Evolutionary conservation across 2,797 vertebrate genomes (phyloP).

Genomic region (Amniataba percoides): DNA sequence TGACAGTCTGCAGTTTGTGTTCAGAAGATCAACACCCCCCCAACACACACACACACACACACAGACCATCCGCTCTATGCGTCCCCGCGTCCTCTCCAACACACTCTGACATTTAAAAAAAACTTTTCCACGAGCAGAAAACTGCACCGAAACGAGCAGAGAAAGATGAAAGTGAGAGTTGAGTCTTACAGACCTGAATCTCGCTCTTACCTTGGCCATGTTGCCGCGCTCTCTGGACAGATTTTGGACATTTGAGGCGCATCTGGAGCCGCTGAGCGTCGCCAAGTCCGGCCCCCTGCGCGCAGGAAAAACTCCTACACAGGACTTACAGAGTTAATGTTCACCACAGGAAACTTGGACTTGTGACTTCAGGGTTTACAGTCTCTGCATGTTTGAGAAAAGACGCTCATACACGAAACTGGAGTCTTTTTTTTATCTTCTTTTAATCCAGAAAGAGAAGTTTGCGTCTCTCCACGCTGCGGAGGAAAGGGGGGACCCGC

Average conservation of each 20-base stretch:
- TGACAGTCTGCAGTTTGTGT: background rate
- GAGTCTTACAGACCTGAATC: background rate
- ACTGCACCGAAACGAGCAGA: background rate
- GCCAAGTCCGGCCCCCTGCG: conserved; percentile 74
- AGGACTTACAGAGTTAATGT: conserved; percentile 75
- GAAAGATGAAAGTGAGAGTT: too few species aligned
- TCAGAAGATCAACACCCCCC: too few species aligned
- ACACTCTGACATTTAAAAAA: too few species aligned
- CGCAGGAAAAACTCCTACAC: too few species aligned
- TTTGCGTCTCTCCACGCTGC: background rate
- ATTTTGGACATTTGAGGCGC: conserved; percentile 53
- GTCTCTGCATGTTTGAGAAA: background rate
- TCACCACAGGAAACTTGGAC: conserved; percentile 54
- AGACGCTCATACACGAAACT: background rate
- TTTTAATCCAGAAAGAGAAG: background rate
- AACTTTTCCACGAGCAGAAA: background rate
- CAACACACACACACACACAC: too few species aligned
- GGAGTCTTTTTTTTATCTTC: background rate
- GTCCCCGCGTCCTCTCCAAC: background rate
- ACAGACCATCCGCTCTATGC: background rate
- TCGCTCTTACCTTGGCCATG: conserved; percentile 67
- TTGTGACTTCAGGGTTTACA: background rate
- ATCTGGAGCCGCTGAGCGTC: conserved; percentile 28
- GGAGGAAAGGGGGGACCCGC: background rate
- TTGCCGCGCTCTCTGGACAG: conserved; percentile 31